Base-by-base conservation (phyloP, 2,888 invertebrate species). In the Hypsopygia costalis region DNA sequence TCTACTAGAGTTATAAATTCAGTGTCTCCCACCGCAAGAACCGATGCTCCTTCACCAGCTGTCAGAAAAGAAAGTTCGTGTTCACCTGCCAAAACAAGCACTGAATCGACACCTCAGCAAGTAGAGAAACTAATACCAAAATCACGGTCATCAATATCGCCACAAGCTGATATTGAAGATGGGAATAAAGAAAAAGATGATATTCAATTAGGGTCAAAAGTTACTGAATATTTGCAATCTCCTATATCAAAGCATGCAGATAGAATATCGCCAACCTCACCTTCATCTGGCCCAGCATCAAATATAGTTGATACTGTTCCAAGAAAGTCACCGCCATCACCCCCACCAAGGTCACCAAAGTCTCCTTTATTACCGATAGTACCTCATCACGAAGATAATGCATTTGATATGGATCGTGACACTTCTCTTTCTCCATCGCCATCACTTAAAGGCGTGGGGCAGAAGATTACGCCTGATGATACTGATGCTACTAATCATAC, bases 261-360 rank as follows among this genome's bases (percentile, higher is more conserved):
- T 47, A 60, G 67, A 55, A 56, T 64, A 52, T 72, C 73, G 27
- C 67, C 75, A 16, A 50, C 54, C 34, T 55, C 64, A 43, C 54
- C 58, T 31, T 60, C 69, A 35, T 55, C 65, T 33, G 44, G 60
- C 30, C 36, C 49, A 12, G 54, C 59, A 47, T 47, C 65, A 34
- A 51, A 50, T 5, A 51, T 52, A 29, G 40, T 58, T 49, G 69
- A 72, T 38, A 63, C 76, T 12, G 55, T 56, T 9, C 63, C 68
- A 49, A 69, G 70, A 47, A 82, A 75, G 58, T 71, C 80, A 12
- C 79, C 73, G 27, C 67, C 82, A 22, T 81, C 86, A 33, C 80
- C 85, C 40, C 64, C 72, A 40, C 55, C 58, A 40, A 64, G 77
- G 51, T 68, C 68, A 40, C 65, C 71, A 39, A 74, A 65, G 48